phyloP scores from a whole-genome alignment of 2,797 vertebrate genomes.

The Enteromius unitaeniatus region DNA sequence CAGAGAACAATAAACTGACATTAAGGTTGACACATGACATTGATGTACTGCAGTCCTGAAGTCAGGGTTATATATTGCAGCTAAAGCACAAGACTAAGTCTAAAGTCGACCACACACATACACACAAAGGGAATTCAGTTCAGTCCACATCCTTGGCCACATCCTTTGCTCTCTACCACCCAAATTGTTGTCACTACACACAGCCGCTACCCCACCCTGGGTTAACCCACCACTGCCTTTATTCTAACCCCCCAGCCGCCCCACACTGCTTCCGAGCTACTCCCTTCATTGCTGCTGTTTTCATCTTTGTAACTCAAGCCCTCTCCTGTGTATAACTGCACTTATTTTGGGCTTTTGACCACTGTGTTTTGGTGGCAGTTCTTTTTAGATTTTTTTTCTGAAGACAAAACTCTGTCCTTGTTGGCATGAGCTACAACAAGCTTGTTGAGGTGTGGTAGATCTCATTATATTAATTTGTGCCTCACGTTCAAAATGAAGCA shows the following conservation, averaged over 20 bases:
- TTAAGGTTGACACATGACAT: neutral
- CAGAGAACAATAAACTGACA: neutral
- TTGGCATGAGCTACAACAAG: constrained; percentile 25
- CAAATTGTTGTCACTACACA: constrained; percentile 46
- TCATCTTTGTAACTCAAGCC: neutral
- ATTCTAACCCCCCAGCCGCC: neutral
- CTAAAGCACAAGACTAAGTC: constrained; percentile 6
- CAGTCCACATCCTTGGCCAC: constrained; percentile 53
- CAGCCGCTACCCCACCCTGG: constrained; percentile 24
- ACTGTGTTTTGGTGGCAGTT: constrained; percentile 32
- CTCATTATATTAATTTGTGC: neutral
- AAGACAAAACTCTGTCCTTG: constrained; percentile 33
- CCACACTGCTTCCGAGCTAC: neutral
- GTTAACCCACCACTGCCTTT: constrained; percentile 27
- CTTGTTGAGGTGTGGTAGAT: neutral
- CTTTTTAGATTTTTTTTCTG: constrained; percentile 6
- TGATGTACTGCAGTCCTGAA: constrained; percentile 3
- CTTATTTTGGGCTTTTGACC: constrained; percentile 61
- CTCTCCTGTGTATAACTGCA: constrained; percentile 59
- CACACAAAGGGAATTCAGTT: constrained; percentile 45
- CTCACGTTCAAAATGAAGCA: neutral
- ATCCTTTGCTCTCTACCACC: constrained; percentile 54
- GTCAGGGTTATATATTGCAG: neutral
- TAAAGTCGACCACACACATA: constrained; percentile 45
- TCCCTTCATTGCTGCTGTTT: constrained; percentile 12